Conservation (phyloP, 2,113 vertebrate genomes). For the Halichoerus grypus region DNA sequence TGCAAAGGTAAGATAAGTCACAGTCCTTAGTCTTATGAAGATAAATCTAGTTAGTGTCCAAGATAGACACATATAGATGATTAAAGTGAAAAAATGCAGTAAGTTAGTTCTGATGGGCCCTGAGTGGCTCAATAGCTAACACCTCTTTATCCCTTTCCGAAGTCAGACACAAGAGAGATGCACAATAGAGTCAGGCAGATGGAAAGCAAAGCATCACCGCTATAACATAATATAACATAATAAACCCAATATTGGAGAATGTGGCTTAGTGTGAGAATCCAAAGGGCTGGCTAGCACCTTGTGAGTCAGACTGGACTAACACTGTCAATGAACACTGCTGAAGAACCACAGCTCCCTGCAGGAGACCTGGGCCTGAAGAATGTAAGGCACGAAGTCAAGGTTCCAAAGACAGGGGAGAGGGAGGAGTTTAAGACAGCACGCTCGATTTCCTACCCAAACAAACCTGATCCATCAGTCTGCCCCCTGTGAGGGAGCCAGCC, state of each 20-base stretch:
- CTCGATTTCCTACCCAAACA: not conserved
- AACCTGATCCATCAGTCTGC: no score
- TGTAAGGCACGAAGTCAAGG: not conserved
- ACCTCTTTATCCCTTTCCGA: not conserved
- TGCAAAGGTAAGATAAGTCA: not conserved
- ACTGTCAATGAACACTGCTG: not conserved
- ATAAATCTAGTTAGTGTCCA: not conserved
- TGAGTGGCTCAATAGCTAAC: not conserved
- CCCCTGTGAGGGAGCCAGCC: not conserved
- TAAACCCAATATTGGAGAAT: not conserved
- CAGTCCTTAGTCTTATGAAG: not conserved
- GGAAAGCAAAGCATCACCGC: not conserved
- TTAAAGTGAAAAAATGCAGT: not conserved
- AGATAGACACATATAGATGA: not conserved
- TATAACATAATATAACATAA: not conserved
- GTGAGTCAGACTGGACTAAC: not conserved
- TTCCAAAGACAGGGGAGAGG: not conserved
- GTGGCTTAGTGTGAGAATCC: not conserved
- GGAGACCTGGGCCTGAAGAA: not conserved
- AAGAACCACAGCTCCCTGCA: not conserved
- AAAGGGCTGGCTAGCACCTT: not conserved
- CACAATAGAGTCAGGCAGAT: not conserved
- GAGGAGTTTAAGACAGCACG: not conserved
- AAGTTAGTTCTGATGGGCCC: not conserved
- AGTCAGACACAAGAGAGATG: not conserved